These are phyloP conservation scores for Euura saliciscinereae DNA, from an alignment of 1,140 invertebrate genomes.

Conservation along the genomic window DNA sequence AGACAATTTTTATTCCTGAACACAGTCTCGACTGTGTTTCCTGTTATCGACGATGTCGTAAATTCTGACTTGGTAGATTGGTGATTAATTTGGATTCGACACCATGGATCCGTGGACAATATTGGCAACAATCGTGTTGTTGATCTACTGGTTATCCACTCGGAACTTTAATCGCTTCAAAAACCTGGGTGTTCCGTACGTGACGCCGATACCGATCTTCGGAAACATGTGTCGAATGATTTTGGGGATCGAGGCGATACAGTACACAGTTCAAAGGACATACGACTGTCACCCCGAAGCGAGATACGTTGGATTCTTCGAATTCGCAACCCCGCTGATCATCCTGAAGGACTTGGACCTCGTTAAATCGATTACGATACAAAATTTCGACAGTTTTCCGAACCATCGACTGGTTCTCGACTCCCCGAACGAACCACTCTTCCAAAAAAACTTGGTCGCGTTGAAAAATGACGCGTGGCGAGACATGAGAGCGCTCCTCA, in stretches of 20 bases:
- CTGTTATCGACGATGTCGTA: too few relatives aligned
- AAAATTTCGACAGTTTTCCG: conserved; percentile 69
- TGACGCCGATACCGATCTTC: conserved; percentile 28
- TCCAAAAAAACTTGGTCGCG: conserved; percentile 58
- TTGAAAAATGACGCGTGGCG: conserved; percentile 63
- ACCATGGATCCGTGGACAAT: conserved; percentile 2
- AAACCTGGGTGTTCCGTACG: conserved; percentile 27
- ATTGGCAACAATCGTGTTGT: neutral
- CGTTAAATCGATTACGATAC: conserved; percentile 65
- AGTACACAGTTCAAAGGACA: conserved; percentile 18
- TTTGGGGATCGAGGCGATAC: conserved; percentile 18
- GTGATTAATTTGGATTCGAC: too few relatives aligned
- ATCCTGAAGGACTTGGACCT: conserved; percentile 65
- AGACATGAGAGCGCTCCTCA: conserved; percentile 63
- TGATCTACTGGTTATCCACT: neutral
- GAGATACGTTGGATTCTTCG: conserved; percentile 55
- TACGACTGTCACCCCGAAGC: conserved; percentile 6
- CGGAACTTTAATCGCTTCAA: conserved; percentile 17
- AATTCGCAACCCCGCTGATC: conserved; percentile 59
- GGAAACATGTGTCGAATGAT: conserved; percentile 28
- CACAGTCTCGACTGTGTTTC: too few relatives aligned
- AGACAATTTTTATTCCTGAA: too few relatives aligned
- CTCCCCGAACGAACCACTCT: conserved; percentile 56
- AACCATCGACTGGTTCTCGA: conserved; percentile 58
- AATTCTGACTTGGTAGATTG: too few relatives aligned